Conservation (phyloP, 2,113 vertebrate species). For the Siniperca chuatsi region DNA sequence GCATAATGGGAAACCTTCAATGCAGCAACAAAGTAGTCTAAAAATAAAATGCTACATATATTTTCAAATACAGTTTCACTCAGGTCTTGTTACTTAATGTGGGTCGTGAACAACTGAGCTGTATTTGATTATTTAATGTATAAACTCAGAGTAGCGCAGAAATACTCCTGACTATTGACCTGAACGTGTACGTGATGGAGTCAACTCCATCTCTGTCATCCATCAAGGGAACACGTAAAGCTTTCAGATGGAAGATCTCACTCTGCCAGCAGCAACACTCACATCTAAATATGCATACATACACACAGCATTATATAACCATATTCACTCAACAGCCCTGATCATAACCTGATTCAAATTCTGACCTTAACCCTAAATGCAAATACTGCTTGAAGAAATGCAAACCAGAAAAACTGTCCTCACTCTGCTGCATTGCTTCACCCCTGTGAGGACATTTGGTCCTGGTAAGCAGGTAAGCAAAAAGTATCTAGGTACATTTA, state of each 20-base stretch:
- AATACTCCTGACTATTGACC: constrained; percentile 25
- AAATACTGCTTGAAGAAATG: constrained; percentile 5
- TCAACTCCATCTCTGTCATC: constrained; percentile 32
- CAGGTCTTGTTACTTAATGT: neutral
- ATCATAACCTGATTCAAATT: constrained; percentile 18
- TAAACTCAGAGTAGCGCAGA: neutral
- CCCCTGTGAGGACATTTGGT: neutral
- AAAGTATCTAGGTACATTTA: neutral
- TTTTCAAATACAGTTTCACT: constrained; percentile 1
- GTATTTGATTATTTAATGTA: constrained; percentile 15
- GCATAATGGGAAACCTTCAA: neutral
- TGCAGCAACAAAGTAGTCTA: neutral
- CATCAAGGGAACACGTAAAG: constrained; percentile 24
- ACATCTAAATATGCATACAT: constrained; percentile 16
- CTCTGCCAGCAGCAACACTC: constrained; percentile 15
- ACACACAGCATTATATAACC: constrained; percentile 28
- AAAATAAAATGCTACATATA: constrained; percentile 9
- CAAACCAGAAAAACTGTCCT: neutral
- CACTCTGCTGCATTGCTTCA: neutral
- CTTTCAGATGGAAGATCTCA: constrained; percentile 19
- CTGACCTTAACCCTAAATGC: neutral
- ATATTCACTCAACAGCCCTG: neutral
- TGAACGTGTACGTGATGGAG: constrained; percentile 29
- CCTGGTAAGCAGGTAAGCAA: too few species aligned
- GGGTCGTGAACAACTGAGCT: neutral